Percentiles rank a stretch among this genome's conserved stretches.
Evolutionary conservation across 2,797 vertebrate genomes (phyloP).

Genomic region (Acipenser ruthenus): DNA sequence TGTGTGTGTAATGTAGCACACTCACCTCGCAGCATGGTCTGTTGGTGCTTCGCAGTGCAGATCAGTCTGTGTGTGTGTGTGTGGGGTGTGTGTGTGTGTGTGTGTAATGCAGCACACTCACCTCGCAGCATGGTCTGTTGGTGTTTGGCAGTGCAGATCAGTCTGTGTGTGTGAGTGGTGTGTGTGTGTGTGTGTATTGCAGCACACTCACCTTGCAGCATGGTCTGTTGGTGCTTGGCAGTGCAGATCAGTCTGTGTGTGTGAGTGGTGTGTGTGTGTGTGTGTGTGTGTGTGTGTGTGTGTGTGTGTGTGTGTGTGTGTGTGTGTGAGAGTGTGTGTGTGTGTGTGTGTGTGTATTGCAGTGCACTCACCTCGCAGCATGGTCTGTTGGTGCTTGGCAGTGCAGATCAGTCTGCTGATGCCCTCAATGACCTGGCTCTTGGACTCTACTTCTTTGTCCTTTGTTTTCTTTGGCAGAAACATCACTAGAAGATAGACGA

Average conservation of each 20-base stretch:
- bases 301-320: too few species aligned
- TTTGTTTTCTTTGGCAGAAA: conserved; percentile 96
- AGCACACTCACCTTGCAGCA: conserved; percentile 69
- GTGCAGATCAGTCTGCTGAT: conserved; percentile 97
- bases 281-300: background rate
- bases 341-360: background rate
- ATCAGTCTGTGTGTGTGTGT: conserved; percentile 62
- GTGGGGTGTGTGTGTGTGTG: background rate
- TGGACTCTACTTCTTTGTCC: conserved; percentile 90
- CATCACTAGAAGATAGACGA: conserved; percentile 73
- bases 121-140: too few species aligned
- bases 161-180: too few species aligned
- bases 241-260: conserved; percentile 88
- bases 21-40: conserved; percentile 86
- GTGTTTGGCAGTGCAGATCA: too few species aligned
- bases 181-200: background rate
- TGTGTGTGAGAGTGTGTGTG: background rate
- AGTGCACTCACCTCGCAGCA: conserved; percentile 70
- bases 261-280: background rate
- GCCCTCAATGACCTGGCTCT: conserved; percentile 93
- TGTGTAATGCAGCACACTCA: background rate
- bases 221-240: conserved; percentile 95
- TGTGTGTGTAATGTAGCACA: background rate
- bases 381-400: conserved; percentile 95
- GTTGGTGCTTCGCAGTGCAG: conserved; percentile 96